Evolutionary conservation across 1,140 invertebrate species (phyloP), one percentile per base, ranked within the genome.

Genomic region (Ceratina japonica): DNA sequence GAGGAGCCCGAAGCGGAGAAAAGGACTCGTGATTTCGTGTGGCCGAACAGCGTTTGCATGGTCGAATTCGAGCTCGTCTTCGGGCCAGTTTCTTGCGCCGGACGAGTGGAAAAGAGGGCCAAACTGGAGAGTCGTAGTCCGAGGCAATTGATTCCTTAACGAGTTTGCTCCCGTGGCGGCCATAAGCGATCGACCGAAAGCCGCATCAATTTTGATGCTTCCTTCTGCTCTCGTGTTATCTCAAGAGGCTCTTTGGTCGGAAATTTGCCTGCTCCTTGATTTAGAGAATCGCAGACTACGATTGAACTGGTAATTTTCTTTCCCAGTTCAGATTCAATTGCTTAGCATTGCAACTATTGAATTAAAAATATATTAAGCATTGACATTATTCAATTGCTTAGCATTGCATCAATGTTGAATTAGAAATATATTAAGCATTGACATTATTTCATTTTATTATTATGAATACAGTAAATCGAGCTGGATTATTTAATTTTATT

Each of bases 131-230:
- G 68, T 77, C 49, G 27, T 44, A 62, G 58, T 71, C 68, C 49
- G 44, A 72, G 44, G 75, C 68, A 72, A 77, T 77, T 77, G 75
- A 77, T 77, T 77, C 59, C 68, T 77, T 72, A 72, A 77, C 65
- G 75, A 77, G 75, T 63, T 77, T 31, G 44, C 49, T 72, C 75
- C 68, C 68, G 68, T 54, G 75, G 58, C 75, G 68, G 59, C 59
- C 49, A 77, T 77, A 77, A 77, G 59, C 68, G 75, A 77, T 77
- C 68, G 68, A 77, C 59, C 59, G 75, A 24, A 68, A 54, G 49
- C 49, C 20, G 68, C 75, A 72, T 77, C 68, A 77, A 72, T 72
- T 63, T 63, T 54, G 16, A 71, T 72, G 68, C 20, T 63, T 72
- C 27, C 20, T 63, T 62, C 15, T n/a, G 16, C 20, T 63, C 20